Evolutionary conservation across 2,888 invertebrate genomes (phyloP), one percentile per base, ranked within the genome.

Genomic region (Epinotia brunnichana): DNA sequence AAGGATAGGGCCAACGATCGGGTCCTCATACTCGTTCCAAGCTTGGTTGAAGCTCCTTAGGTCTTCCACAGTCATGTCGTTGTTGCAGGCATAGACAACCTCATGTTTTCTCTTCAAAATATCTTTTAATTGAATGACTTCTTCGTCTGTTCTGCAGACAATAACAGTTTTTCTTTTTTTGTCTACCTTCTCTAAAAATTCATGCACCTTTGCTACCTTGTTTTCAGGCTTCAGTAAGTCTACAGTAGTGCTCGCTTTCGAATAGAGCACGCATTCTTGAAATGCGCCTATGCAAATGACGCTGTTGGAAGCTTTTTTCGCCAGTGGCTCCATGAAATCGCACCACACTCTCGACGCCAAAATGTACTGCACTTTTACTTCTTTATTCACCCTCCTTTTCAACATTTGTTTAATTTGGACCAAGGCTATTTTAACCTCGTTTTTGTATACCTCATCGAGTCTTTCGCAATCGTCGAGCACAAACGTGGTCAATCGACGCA

Each of bases 251-350:
- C 81, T 89, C 74, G 76, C 94, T 88, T 83, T 94, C 77, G 95
- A 95, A 86, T 96, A 97, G 15, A 97, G 88, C 0, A 96, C 95
- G 61, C 96, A 96, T 87, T 97, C 97, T 77, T 96, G 93, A 77
- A 95, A 95, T 24, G 96, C 95, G 0, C 95, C 95, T 70, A 97
- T 95, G 70, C 96, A 95, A 4, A 97, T 87, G 0, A 95, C 89
- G 0, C 96, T 95, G 79, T 95, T 93, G 0, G 93, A 89, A 17
- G 95, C 92, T 59, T 88, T 90, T 54, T 89, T 90, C 0, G 94
- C 90, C 35, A 97, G 90, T 0, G 91, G 86, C 61, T 94, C 90
- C 79, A 97, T 87, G 13, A 91, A 85, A 17, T 89, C 82, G 44
- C 95, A 95, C 97, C 97, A 97, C 62, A 94, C 89, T 67, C 95